Evolutionary conservation across 2,888 invertebrate genomes (phyloP).

Genomic region (Octonoba sinensis): DNA sequence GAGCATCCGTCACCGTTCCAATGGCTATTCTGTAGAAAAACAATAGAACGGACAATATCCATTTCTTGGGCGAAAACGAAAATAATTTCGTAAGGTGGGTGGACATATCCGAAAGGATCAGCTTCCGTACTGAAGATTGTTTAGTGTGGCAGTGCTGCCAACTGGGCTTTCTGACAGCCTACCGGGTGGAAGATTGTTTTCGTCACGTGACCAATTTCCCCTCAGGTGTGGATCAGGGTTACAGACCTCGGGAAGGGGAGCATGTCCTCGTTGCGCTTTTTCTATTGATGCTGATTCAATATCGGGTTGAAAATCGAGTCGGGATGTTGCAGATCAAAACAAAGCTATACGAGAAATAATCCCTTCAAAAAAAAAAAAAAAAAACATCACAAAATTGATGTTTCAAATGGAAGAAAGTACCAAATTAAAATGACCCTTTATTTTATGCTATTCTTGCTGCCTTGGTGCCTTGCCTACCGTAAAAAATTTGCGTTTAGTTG

Average conservation of each 20-base stretch:
- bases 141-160: no score
- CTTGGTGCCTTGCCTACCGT: no score
- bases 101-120: constrained; percentile 36
- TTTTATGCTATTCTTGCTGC: no score
- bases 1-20: constrained; percentile 27
- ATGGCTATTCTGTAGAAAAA: constrained; percentile 38
- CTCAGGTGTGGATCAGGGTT: constrained; percentile 24
- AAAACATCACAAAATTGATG: not conserved
- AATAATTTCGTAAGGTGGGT: constrained; percentile 24
- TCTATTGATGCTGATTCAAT: not conserved
- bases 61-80: constrained; percentile 23
- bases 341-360: not conserved
- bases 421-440: not conserved
- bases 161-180: not conserved
- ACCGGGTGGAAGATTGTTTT: no score
- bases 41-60: constrained; percentile 27
- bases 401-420: not conserved
- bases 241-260: not conserved
- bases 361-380: not conserved
- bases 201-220: not conserved
- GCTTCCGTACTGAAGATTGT: not conserved
- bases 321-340: no score
- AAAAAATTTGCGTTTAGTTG: no score
- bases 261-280: not conserved
- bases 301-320: no score